Evolutionary conservation across 1,140 invertebrate species (phyloP).

Genomic region (Aphidius gifuensis): DNA sequence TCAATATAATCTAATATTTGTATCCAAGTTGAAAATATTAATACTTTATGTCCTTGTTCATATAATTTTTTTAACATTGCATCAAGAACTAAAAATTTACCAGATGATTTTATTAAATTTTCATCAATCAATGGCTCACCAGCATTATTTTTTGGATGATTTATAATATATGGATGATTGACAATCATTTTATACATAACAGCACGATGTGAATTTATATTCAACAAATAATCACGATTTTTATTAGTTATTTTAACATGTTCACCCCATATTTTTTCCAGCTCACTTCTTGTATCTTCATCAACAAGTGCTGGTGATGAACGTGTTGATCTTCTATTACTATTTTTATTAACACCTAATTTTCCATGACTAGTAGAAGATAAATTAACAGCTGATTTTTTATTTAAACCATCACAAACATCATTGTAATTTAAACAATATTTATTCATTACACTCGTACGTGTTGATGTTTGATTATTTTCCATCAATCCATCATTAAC

Average conservation of each 20-base stretch:
- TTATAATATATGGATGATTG: slow-evolving; percentile 72
- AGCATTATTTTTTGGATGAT: slow-evolving; percentile 48
- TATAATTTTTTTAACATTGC: slow-evolving; percentile 63
- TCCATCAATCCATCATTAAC: slow-evolving; percentile 18
- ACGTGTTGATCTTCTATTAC: too few species aligned
- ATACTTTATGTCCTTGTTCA: slow-evolving; percentile 63
- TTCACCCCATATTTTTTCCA: neutral
- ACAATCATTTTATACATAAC: slow-evolving; percentile 65
- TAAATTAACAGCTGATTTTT: too few species aligned
- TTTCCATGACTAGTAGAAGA: too few species aligned
- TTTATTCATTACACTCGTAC: slow-evolving; percentile 16
- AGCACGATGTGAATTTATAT: slow-evolving; percentile 23
- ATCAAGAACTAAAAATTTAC: slow-evolving; percentile 71
- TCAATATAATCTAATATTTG: slow-evolving; percentile 69
- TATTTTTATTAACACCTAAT: too few species aligned
- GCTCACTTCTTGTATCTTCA: too few species aligned
- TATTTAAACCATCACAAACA: neutral
- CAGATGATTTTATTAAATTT: slow-evolving; percentile 60
- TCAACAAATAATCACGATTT: slow-evolving; percentile 31
- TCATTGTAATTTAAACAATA: slow-evolving; percentile 11
- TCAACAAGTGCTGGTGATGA: neutral
- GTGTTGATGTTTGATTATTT: slow-evolving; percentile 29
- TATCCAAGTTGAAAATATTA: slow-evolving; percentile 72
- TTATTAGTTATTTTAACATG: slow-evolving; percentile 27
- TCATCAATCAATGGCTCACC: slow-evolving; percentile 52